Percentiles rank a stretch among this genome's conserved stretches.
Evolutionary conservation across 2,113 vertebrate genomes (phyloP).

Genomic region (Orthochromis malagaraziensis): DNA sequence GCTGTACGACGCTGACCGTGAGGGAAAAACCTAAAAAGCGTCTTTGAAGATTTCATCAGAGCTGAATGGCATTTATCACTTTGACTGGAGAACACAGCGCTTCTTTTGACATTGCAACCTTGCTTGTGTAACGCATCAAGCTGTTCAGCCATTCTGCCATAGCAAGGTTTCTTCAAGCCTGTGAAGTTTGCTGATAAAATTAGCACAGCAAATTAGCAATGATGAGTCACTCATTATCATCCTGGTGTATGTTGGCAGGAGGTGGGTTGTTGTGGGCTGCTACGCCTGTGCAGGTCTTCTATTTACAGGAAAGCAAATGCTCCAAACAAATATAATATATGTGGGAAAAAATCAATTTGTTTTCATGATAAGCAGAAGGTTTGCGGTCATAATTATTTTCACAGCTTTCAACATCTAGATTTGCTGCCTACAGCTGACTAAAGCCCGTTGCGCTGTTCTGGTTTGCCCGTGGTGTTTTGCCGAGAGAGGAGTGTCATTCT

Average conservation of each 20-base stretch:
- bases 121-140: neutral
- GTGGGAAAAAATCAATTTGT: neutral
- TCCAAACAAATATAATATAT: neutral
- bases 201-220: slow-evolving; percentile 49
- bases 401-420: neutral
- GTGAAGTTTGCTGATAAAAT: slow-evolving; percentile 49
- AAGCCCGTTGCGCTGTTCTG: neutral
- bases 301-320: slow-evolving; percentile 9
- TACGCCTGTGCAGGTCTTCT: slow-evolving; percentile 9
- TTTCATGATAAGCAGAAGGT: slow-evolving; percentile 11
- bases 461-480: neutral
- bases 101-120: neutral
- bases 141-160: slow-evolving; percentile 11
- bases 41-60: neutral
- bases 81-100: neutral
- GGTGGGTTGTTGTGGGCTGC: slow-evolving; percentile 25
- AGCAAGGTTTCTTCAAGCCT: slow-evolving; percentile 14
- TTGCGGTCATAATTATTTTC: neutral
- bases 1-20: neutral
- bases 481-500: neutral
- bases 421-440: neutral
- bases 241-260: slow-evolving; percentile 36
- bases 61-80: neutral
- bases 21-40: neutral
- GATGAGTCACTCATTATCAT: slow-evolving; percentile 55